A percentile compares a stretch with the other conserved stretches of the same genome.
These are phyloP conservation scores for Morelia viridis DNA, from an alignment of 2,797 vertebrate genomes.

Conservation along the genomic window DNA sequence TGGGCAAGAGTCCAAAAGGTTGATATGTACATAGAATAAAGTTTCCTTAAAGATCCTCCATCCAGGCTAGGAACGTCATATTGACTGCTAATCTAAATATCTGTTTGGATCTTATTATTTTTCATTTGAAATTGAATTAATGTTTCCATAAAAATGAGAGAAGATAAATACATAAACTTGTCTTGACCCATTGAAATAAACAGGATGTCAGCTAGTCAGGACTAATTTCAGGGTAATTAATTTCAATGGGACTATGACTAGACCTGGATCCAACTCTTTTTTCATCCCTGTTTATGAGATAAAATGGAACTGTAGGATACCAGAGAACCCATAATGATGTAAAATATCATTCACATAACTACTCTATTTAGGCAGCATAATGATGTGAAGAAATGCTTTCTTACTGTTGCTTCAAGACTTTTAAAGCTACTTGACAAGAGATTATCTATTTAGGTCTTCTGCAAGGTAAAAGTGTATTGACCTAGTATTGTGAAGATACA, in stretches of 20 bases:
- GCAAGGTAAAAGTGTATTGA: neutral
- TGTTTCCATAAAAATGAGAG: neutral
- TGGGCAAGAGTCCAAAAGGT: neutral
- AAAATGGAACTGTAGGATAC: neutral
- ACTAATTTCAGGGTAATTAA: neutral
- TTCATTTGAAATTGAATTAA: neutral
- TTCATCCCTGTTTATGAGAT: neutral
- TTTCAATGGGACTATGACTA: neutral
- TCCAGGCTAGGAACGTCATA: neutral
- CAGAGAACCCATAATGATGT: neutral
- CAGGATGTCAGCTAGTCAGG: neutral
- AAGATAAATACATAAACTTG: neutral
- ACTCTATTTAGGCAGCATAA: neutral
- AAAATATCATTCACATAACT: neutral
- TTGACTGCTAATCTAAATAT: neutral
- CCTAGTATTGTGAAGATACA: neutral
- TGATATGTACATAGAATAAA: constrained; percentile 2
- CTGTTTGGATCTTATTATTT: neutral
- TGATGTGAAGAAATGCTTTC: neutral
- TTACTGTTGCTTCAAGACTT: neutral
- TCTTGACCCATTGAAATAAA: neutral
- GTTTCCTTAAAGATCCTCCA: neutral
- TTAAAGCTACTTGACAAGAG: neutral
- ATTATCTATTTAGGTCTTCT: neutral
- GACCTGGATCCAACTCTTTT: neutral